These are phyloP conservation scores for Sinocyclocheilus rhinocerous DNA, from an alignment of 2,113 vertebrate genomes.

Conservation along the genomic window DNA sequence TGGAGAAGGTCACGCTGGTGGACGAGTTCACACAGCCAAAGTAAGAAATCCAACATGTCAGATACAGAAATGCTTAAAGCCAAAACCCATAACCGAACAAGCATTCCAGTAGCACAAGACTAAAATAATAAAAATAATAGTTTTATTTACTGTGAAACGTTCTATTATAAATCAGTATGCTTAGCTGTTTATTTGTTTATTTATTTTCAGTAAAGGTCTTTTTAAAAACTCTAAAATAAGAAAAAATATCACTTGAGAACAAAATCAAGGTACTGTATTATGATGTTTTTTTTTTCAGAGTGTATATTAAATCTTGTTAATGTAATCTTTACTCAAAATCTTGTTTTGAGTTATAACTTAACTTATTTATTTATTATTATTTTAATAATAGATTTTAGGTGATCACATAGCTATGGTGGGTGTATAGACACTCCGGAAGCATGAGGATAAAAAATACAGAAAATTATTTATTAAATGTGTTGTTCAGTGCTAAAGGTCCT, in stretches of 20 bases:
- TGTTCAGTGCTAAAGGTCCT: too few species aligned
- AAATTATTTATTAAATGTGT: too few species aligned
- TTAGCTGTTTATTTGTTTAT: too few species aligned
- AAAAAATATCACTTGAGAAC: neutral
- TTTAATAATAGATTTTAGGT: too few species aligned
- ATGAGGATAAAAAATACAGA: too few species aligned
- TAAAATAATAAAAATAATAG: neutral
- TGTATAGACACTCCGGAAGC: too few species aligned
- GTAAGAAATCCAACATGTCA: constrained; percentile 76
- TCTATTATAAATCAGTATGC: too few species aligned
- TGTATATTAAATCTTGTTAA: neutral
- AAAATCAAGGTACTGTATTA: neutral
- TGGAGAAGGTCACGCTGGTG: constrained; percentile 87
- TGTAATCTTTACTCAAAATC: neutral
- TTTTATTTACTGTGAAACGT: too few species aligned
- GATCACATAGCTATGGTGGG: too few species aligned
- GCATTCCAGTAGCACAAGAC: neutral
- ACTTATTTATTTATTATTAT: too few species aligned
- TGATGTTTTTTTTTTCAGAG: neutral
- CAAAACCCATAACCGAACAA: neutral
- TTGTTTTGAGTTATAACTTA: neutral
- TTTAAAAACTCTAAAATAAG: neutral
- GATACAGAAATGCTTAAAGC: neutral
- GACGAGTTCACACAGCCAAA: constrained; percentile 90
- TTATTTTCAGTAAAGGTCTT: neutral